A percentile compares a stretch with the other conserved stretches of the same genome.
These are phyloP conservation scores for Eriosoma lanigerum DNA, from an alignment of 1,140 invertebrate genomes.

Conservation along the genomic window DNA sequence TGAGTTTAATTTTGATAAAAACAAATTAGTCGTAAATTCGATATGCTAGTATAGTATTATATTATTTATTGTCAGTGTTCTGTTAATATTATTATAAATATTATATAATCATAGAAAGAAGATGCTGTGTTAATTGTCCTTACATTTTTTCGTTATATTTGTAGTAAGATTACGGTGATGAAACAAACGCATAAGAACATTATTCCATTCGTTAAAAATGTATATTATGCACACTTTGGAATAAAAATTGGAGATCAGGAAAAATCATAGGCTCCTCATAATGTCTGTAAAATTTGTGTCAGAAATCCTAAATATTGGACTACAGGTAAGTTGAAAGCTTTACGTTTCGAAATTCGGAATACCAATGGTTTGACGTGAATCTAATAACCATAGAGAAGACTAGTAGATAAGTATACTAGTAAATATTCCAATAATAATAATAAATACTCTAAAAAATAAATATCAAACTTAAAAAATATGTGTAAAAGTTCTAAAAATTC, in stretches of 20 bases:
- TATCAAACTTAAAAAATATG: no score
- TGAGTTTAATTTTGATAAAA: neutral
- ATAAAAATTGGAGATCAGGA: constrained; percentile 37
- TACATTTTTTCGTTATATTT: constrained; percentile 52
- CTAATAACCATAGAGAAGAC: constrained; percentile 54
- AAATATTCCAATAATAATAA: no score
- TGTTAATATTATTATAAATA: neutral
- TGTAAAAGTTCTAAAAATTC: no score
- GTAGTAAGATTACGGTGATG: constrained; percentile 48
- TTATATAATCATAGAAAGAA: neutral
- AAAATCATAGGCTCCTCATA: no score
- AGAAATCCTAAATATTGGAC: constrained; percentile 9
- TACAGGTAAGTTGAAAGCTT: constrained; percentile 22
- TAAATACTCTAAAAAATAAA: no score
- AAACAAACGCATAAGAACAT: constrained; percentile 49
- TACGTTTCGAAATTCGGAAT: constrained; percentile 51
- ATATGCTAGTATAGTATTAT: neutral
- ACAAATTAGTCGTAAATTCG: no score
- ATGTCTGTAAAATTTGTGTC: constrained; percentile 18
- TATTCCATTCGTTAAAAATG: constrained; percentile 49
- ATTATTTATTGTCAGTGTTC: neutral
- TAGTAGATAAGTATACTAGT: no score
- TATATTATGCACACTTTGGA: constrained; percentile 39
- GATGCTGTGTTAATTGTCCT: constrained; percentile 23
- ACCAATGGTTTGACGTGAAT: constrained; percentile 55